A percentile compares a stretch with the other conserved stretches of the same genome.
Evolutionary conservation across 64 coral and sea anemone genomes (phyloP).

Genomic region (Cladopsammia gracilis): DNA sequence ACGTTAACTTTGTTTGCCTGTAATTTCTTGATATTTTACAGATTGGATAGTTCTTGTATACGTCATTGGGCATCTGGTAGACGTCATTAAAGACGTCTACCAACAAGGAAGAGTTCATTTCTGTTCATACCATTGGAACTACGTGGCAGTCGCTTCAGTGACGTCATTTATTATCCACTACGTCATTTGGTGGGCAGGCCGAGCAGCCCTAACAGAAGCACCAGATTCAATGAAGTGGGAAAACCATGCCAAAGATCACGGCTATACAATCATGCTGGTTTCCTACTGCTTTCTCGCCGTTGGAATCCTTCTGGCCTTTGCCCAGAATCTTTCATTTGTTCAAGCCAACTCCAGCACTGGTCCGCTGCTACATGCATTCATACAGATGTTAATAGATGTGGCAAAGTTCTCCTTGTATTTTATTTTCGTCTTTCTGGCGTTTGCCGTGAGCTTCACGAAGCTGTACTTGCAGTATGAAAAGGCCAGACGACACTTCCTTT

Average conservation of each 20-base stretch:
- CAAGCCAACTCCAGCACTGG: conserved; percentile 32
- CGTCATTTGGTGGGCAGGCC: conserved; percentile 10
- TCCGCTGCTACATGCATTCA: conserved; percentile 41
- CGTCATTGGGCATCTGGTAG: conserved; percentile 9
- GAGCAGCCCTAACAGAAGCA: neutral
- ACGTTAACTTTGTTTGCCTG: too few relatives aligned
- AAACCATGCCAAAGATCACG: neutral
- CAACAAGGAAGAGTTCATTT: conserved; percentile 24
- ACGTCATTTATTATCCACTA: conserved; percentile 24
- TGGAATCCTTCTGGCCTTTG: conserved; percentile 12
- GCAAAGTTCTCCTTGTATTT: conserved; percentile 38
- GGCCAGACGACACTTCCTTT: conserved; percentile 12
- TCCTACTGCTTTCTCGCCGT: conserved; percentile 22
- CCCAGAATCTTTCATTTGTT: conserved; percentile 13
- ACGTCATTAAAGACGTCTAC: conserved; percentile 13
- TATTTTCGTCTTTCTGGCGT: conserved; percentile 34
- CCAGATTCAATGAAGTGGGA: conserved; percentile 2
- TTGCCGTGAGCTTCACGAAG: conserved; percentile 34
- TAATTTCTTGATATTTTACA: neutral
- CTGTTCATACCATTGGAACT: conserved; percentile 29
- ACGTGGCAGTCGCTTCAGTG: conserved; percentile 1
- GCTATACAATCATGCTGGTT: neutral
- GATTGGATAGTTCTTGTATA: conserved; percentile 19
- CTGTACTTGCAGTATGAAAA: conserved; percentile 40
- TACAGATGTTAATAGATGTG: conserved; percentile 11